These are phyloP conservation scores for Pseudonaja textilis DNA, from an alignment of 2,113 vertebrate species.

Conservation along the genomic window DNA sequence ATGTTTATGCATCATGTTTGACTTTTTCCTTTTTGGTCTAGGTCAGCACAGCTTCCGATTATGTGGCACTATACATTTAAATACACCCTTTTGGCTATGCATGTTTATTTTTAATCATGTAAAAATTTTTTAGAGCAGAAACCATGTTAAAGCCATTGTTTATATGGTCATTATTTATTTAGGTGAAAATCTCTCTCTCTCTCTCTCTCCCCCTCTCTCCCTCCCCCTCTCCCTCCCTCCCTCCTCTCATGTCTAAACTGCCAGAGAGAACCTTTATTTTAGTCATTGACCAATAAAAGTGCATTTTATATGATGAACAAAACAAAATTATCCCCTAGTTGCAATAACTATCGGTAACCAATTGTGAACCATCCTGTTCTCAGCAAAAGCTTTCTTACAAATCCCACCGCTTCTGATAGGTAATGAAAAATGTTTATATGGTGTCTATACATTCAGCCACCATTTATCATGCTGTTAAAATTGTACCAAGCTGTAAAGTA, in stretches of 20 bases:
- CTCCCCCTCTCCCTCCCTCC: not conserved
- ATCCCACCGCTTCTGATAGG: not conserved
- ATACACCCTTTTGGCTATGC: not conserved
- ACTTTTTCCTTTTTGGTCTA: not conserved
- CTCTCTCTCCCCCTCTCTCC: accelerated
- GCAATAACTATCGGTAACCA: too few species aligned
- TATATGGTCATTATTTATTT: not conserved
- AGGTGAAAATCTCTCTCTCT: not conserved
- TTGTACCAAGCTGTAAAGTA: not conserved
- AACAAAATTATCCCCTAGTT: too few species aligned
- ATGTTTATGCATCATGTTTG: not conserved
- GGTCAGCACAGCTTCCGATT: not conserved
- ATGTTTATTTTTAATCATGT: not conserved
- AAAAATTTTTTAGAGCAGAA: not conserved
- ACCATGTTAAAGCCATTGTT: not conserved
- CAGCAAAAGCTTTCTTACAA: not conserved
- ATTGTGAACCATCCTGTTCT: not conserved
- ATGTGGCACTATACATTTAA: not conserved
- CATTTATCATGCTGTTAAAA: not conserved
- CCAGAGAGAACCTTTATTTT: not conserved
- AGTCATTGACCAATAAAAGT: too few species aligned
- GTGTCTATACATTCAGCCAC: not conserved
- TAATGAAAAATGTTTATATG: not conserved
- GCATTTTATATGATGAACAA: too few species aligned
- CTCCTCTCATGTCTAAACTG: not conserved